A percentile compares a stretch with the other conserved stretches of the same genome.
Conservation (phyloP, 1,140 invertebrate species). For the Dreissena rostriformis region DNA sequence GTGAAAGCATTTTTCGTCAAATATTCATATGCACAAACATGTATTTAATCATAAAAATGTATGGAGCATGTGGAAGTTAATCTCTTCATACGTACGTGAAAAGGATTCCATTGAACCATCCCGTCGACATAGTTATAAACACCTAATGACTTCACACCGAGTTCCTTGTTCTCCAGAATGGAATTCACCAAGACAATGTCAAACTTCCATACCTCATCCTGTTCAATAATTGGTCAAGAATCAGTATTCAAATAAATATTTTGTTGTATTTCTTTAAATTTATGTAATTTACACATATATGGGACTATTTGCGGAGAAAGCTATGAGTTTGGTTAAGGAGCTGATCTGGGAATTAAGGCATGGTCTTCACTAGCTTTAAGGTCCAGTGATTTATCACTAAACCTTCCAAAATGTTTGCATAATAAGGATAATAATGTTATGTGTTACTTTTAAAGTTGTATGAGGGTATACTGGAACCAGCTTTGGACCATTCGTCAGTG, state of each 20-base stretch:
- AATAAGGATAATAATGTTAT: no score
- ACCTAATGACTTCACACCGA: background rate
- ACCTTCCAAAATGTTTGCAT: no score
- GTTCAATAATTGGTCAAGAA: background rate
- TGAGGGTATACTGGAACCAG: no score
- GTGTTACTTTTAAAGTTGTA: no score
- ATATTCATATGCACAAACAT: background rate
- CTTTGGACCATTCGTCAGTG: no score
- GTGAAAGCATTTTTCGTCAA: background rate
- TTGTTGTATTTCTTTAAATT: background rate
- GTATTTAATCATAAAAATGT: background rate
- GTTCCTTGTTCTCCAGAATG: background rate
- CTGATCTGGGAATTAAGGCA: background rate
- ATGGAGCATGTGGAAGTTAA: background rate
- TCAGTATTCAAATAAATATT: background rate
- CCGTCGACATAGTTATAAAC: background rate
- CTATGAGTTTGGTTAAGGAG: no score
- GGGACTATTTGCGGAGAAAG: no score
- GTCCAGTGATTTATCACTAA: no score
- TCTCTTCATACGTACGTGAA: background rate
- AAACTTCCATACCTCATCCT: constrained; percentile 10
- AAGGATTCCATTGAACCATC: constrained; percentile 2
- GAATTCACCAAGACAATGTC: constrained; percentile 9
- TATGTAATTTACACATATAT: background rate
- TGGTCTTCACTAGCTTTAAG: background rate